phyloP scores from a whole-genome alignment of 2,113 vertebrate species.

The Leptodactylus fuscus region DNA sequence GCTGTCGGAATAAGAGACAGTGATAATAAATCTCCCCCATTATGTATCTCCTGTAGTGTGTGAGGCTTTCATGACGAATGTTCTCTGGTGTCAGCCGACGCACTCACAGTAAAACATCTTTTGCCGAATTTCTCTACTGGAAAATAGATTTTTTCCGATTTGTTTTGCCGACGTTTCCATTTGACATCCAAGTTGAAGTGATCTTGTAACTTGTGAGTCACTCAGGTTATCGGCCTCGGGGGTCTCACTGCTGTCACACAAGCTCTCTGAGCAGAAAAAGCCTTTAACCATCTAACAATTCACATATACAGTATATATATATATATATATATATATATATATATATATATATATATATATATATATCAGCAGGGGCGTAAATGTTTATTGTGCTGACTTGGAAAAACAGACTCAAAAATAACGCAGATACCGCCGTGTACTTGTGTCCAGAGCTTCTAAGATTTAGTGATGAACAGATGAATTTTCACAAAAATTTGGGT shows the following conservation, averaged over 20 bases:
- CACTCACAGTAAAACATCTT: neutral
- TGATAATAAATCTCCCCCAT: no score
- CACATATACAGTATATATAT: no score
- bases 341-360: neutral
- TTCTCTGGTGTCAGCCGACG: neutral
- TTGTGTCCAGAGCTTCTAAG: neutral
- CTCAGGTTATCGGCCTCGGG: constrained; percentile 18
- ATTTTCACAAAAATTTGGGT: no score
- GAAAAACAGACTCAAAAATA: neutral
- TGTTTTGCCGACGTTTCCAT: neutral
- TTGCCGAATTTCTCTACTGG: neutral
- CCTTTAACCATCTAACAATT: neutral
- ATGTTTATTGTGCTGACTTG: neutral
- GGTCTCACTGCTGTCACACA: constrained; percentile 7
- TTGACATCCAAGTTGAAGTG: neutral
- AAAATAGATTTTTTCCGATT: neutral
- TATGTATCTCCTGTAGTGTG: no score
- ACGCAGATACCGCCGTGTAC: neutral
- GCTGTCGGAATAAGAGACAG: no score
- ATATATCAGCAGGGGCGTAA: neutral
- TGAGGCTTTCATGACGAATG: neutral
- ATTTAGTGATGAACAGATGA: no score
- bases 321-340: no score
- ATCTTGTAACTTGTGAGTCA: neutral
- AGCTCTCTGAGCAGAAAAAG: neutral